These are phyloP conservation scores for Bergia puertoricense DNA, from an alignment of 92 coral and sea anemone species.

Conservation along the genomic window DNA sequence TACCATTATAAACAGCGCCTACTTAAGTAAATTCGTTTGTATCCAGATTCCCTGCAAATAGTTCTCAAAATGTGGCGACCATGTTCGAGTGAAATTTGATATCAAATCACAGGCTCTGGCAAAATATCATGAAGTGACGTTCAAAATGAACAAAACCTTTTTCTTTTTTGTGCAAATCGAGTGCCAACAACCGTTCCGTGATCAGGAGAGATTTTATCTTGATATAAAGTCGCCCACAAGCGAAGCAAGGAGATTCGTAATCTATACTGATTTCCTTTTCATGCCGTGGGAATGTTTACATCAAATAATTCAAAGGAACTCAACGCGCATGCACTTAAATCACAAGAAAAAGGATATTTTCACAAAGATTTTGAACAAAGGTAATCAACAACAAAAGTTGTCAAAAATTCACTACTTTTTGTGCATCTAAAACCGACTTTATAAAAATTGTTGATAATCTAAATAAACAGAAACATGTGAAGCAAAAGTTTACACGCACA, in stretches of 20 bases:
- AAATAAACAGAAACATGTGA: too few relatives aligned
- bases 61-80: not conserved
- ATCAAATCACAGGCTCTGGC: not conserved
- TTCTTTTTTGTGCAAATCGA: not conserved
- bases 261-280: too few relatives aligned
- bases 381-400: too few relatives aligned
- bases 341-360: too few relatives aligned
- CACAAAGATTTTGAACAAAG: too few relatives aligned
- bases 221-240: not conserved
- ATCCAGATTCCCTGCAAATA: not conserved
- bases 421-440: too few relatives aligned
- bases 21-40: not conserved
- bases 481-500: too few relatives aligned
- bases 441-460: too few relatives aligned
- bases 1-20: not conserved
- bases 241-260: not conserved
- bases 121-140: not conserved
- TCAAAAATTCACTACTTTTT: too few relatives aligned
- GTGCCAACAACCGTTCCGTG: conserved; percentile 15
- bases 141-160: not conserved
- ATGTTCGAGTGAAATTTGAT: not conserved
- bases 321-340: not conserved
- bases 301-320: not conserved
- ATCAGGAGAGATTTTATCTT: not conserved
- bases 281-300: not conserved